phyloP scores from a whole-genome alignment of 2,113 vertebrate species.

The Tychaedon coryphoeus region DNA sequence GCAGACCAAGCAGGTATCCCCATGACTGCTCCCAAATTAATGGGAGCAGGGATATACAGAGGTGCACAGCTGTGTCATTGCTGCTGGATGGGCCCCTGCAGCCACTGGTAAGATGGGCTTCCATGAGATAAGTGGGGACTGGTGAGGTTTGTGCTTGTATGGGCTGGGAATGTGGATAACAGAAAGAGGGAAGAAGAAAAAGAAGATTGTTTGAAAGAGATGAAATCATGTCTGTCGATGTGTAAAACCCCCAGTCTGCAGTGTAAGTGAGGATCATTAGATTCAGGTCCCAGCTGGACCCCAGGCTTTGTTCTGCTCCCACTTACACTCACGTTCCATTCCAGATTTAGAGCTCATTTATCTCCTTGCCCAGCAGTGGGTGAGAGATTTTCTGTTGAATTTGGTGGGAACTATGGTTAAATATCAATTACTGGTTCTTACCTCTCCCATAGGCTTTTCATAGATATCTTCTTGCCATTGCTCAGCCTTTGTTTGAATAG shows the following conservation, averaged over 20 bases:
- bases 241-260: not conserved
- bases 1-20: not conserved
- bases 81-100: not conserved
- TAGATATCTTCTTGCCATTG: slow-evolving; percentile 90
- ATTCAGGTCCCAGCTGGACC: not conserved
- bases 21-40: not conserved
- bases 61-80: not conserved
- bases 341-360: not conserved
- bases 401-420: not conserved
- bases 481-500: slow-evolving; percentile 83
- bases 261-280: not conserved
- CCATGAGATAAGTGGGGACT: not conserved
- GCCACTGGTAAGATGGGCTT: not conserved
- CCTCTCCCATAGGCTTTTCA: slow-evolving; percentile 93
- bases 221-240: not conserved
- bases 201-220: not conserved
- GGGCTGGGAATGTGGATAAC: not conserved
- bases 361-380: not conserved
- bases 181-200: not conserved
- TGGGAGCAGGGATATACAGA: not conserved
- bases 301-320: not conserved
- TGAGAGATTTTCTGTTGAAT: not conserved
- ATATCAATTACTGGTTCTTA: slow-evolving; percentile 48
- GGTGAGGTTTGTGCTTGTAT: not conserved
- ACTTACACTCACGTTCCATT: not conserved